phyloP scores from a whole-genome alignment of 2,113 vertebrate genomes.

The Chelonoidis abingdonii region DNA sequence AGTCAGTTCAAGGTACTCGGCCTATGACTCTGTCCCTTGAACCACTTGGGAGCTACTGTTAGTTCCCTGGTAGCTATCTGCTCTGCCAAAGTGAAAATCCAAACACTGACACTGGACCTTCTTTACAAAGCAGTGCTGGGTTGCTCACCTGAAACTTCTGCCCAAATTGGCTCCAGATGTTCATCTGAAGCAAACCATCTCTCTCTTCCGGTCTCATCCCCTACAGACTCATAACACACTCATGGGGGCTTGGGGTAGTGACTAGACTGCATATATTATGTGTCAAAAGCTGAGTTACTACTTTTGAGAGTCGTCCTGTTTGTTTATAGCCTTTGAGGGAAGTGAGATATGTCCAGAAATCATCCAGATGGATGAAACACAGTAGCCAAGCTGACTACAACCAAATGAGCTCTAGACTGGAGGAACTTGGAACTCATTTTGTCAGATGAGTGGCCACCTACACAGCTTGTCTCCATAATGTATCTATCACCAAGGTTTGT shows the following conservation, averaged over 20 bases:
- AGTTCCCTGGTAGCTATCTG: neutral
- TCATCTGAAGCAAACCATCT: neutral
- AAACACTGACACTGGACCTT: neutral
- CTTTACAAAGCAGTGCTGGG: neutral
- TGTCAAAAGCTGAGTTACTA: slow-evolving; percentile 6
- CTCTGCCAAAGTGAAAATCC: neutral
- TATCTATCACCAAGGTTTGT: neutral
- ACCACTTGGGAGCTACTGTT: neutral
- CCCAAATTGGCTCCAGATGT: neutral
- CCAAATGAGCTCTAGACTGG: neutral
- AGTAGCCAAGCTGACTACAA: neutral
- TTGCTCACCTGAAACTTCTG: neutral
- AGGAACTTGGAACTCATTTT: neutral
- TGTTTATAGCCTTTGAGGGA: neutral
- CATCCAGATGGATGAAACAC: neutral
- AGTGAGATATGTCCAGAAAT: neutral
- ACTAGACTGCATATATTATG: neutral
- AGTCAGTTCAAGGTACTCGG: neutral
- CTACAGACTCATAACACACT: neutral
- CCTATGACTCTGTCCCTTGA: neutral
- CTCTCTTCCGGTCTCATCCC: neutral
- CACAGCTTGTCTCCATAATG: neutral
- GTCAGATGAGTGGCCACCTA: neutral
- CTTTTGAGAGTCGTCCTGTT: neutral
- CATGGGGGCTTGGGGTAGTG: neutral